Evolutionary conservation across 1,140 invertebrate species (phyloP), one percentile per base, ranked within the genome.

Genomic region (Schlechtendalia chinensis): DNA sequence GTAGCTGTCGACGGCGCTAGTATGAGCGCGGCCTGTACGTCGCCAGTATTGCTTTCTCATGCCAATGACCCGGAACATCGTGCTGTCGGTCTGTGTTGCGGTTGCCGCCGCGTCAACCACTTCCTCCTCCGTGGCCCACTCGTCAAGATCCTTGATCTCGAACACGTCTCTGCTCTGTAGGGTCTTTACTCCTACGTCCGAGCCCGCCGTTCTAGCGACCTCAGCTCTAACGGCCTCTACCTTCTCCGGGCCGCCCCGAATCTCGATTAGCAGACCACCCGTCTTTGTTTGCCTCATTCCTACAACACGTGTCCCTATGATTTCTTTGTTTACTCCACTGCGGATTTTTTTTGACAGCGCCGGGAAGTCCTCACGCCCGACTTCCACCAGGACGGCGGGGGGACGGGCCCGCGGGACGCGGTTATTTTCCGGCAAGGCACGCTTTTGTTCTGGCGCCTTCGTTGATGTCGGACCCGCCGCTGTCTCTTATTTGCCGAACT

Each of bases 171-270:
- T 67, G 10, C 27, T 1, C 10, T 67, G 63, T 17, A 67, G 5
- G 2, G 63, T 17, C 45, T 22, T 32, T 5, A 67, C 63, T 1
- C 45, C 29, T 17, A 39, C 27, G 12, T 39, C 63, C 4, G 19
- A 16, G 27, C 29, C 29, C 16, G 63, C 29, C 8, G 5, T 6
- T 22, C 63, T 67, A 5, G 63, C 39, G 5, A 67, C 16, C 63
- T 67, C 63, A 11, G 63, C 63, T 22, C 63, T 32, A 3, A 67
- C 63, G 19, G 63, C 29, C 19, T 67, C 63, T 19, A 67, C 29
- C 45, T 67, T 16, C 0, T 14, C 12, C 12, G 63, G 29, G 12
- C 27, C 29, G 19, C 29, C 63, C 0, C 39, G 16, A 5, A 67
- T n/a, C 16, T 67, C 63, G 4, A 67, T 67, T 16, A 67, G 63